Percentiles rank a stretch among this genome's conserved stretches.
phyloP scores from a whole-genome alignment of 2,797 vertebrate species.

The Melanogrammus aeglefinus region DNA sequence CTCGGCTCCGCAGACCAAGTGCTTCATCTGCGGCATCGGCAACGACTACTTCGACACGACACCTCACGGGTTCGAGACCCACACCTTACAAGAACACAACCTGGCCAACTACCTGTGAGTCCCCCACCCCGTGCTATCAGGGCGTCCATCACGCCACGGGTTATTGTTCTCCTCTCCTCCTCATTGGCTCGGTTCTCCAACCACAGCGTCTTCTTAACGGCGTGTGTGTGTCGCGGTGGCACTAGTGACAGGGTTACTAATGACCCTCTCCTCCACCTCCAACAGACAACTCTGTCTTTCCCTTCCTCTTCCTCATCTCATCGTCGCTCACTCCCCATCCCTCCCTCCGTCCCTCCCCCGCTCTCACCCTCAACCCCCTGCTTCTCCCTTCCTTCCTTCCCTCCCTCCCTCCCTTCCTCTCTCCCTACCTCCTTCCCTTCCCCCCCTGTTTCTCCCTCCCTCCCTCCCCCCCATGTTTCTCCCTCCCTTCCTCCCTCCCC shows the following conservation, averaged over 20 bases:
- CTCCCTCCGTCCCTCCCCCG: neutral
- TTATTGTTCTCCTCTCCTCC: neutral
- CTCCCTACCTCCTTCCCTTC: no score
- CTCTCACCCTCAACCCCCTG: no score
- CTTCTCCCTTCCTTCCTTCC: neutral
- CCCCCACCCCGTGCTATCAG: neutral
- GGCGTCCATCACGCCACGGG: neutral
- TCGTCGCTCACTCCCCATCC: neutral
- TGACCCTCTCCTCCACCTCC: conserved; percentile 8
- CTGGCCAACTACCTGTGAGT: conserved; percentile 99
- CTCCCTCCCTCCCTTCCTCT: no score
- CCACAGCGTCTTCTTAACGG: conserved; percentile 28
- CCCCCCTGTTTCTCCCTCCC: neutral
- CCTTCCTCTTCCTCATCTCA: neutral
- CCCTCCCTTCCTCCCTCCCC: neutral
- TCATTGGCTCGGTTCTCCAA: conserved; percentile 27
- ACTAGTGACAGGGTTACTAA: conserved; percentile 32
- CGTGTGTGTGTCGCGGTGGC: conserved; percentile 22
- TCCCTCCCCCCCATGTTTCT: neutral
- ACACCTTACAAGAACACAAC: conserved; percentile 99
- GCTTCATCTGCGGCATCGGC: conserved; percentile 98
- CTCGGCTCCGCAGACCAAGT: conserved; percentile 84
- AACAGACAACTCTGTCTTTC: conserved; percentile 10
- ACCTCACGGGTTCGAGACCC: conserved; percentile 97
- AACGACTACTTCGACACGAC: conserved; percentile 98